These are phyloP conservation scores for Drosophila pseudotakahashii DNA, from an alignment of 2,888 invertebrate genomes.

Conservation along the genomic window DNA sequence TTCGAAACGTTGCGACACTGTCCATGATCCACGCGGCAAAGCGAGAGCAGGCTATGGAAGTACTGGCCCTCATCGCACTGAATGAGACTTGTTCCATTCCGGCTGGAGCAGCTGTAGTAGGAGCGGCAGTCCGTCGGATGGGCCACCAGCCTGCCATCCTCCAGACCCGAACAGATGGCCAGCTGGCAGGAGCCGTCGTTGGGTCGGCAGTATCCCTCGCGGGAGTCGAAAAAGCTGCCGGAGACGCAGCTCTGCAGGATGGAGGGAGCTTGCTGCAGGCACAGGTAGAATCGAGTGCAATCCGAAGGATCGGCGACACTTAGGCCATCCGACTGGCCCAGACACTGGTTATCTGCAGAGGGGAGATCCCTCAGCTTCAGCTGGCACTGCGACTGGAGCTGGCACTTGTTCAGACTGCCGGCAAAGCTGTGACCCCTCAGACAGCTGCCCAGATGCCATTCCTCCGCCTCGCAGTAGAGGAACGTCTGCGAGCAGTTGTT, in stretches of 20 bases:
- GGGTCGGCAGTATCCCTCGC: constrained; percentile 67
- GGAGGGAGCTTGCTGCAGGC: constrained; percentile 49
- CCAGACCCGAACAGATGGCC: constrained; percentile 50
- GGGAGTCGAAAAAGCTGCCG: constrained; percentile 72
- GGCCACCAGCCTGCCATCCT: constrained; percentile 52
- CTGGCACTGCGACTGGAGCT: constrained; percentile 3
- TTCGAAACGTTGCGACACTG: constrained; percentile 51
- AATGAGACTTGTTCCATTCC: constrained; percentile 50
- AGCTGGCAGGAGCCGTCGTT: constrained; percentile 74
- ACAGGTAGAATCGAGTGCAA: constrained; percentile 75
- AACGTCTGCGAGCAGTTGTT: constrained; percentile 74
- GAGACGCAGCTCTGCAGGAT: constrained; percentile 62
- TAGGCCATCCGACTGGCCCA: constrained; percentile 57
- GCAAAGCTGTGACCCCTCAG: constrained; percentile 70
- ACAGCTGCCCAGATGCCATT: constrained; percentile 74
- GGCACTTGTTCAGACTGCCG: constrained; percentile 43
- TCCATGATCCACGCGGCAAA: constrained; percentile 71
- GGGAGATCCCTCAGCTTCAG: constrained; percentile 1
- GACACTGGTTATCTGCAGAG: constrained; percentile 42
- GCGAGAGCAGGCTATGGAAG: constrained; percentile 52
- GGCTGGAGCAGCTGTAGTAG: constrained; percentile 73
- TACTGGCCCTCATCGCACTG: constrained; percentile 72
- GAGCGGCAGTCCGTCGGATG: constrained; percentile 72
- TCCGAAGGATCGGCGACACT: constrained; percentile 66
- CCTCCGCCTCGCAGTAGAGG: constrained; percentile 68